Conservation (phyloP, 2,113 vertebrate genomes). For the Malurus alboscapulatus region DNA sequence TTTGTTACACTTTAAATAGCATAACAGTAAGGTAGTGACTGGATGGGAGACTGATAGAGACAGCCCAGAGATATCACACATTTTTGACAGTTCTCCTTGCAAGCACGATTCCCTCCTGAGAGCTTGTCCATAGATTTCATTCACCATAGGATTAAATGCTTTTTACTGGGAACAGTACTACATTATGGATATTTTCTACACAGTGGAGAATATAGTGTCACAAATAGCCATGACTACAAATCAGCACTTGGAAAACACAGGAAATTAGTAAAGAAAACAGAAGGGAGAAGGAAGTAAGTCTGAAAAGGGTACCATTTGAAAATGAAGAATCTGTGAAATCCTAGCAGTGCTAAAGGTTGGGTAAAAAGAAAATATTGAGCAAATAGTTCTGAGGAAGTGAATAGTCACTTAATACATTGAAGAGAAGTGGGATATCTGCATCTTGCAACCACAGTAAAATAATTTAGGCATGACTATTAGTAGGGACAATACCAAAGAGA, state of each 20-base stretch:
- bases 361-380: neutral
- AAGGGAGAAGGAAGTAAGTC: neutral
- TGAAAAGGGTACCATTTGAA: neutral
- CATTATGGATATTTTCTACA: neutral
- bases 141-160: neutral
- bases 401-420: neutral
- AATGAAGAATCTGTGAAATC: neutral
- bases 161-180: neutral
- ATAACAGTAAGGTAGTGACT: neutral
- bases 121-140: neutral
- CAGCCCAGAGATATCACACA: neutral
- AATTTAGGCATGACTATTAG: neutral
- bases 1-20: neutral
- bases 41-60: neutral
- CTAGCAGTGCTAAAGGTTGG: neutral
- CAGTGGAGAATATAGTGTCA: neutral
- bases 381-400: neutral
- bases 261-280: neutral
- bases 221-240: neutral
- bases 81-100: neutral
- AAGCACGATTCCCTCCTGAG: neutral
- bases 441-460: neutral
- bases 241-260: neutral
- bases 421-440: neutral
- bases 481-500: neutral